Conservation (phyloP, 2,888 invertebrate species). For the Stenoptilia bipunctidactyla region DNA sequence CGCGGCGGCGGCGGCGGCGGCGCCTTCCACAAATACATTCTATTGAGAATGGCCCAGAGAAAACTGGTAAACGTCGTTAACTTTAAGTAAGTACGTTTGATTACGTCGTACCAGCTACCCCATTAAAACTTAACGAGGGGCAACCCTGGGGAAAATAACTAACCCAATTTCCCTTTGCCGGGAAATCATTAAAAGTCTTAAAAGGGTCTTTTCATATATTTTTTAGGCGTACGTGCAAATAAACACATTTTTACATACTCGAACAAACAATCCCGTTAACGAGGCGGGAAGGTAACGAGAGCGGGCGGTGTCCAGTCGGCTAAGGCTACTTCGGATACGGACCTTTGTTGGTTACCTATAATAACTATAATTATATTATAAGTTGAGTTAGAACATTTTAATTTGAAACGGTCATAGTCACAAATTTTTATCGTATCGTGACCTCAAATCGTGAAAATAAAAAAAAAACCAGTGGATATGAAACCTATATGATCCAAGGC, state of each 20-base stretch:
- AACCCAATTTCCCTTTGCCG: constrained; percentile 72
- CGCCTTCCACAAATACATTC: constrained; percentile 10
- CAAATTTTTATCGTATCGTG: too few species aligned
- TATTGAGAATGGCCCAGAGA: constrained; percentile 39
- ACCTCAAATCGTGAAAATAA: too few species aligned
- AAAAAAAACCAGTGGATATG: too few species aligned
- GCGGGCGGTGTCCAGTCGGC: constrained; percentile 21
- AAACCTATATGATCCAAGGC: too few species aligned
- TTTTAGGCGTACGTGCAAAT: constrained; percentile 68
- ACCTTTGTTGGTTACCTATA: background rate
- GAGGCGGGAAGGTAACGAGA: constrained; percentile 65
- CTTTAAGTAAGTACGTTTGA: constrained; percentile 69
- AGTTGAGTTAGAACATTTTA: too few species aligned
- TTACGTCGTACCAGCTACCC: constrained; percentile 68
- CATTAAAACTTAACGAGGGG: constrained; percentile 72
- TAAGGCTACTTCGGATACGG: background rate
- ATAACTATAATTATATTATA: too few species aligned
- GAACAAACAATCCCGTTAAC: constrained; percentile 70
- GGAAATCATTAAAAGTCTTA: constrained; percentile 72
- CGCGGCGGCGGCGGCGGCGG: too few species aligned
- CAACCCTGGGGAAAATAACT: constrained; percentile 70
- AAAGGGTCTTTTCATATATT: constrained; percentile 71
- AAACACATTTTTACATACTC: constrained; percentile 72
- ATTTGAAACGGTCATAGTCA: too few species aligned
- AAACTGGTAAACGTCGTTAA: constrained; percentile 48